Conservation (phyloP, 1,140 invertebrate genomes). For the Heliconius himera region DNA sequence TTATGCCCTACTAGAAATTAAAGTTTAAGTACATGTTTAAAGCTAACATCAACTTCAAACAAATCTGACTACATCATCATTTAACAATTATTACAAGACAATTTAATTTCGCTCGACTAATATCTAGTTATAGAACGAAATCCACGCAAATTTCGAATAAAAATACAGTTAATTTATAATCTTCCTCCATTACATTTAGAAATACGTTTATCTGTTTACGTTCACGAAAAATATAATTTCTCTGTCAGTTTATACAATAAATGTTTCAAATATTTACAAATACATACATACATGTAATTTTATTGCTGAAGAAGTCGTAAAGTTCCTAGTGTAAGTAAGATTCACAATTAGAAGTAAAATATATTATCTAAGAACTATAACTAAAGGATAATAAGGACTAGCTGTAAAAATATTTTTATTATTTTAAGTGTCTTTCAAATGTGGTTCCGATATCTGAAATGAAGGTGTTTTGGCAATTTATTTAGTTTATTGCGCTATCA, state of each 20-base stretch:
- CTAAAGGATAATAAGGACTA: slow-evolving; percentile 74
- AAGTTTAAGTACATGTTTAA: slow-evolving; percentile 70
- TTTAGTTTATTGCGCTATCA: slow-evolving; percentile 19
- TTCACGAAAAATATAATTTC: slow-evolving; percentile 79
- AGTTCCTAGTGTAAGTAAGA: slow-evolving; percentile 65
- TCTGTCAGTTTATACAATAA: slow-evolving; percentile 77
- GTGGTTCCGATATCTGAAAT: slow-evolving; percentile 24
- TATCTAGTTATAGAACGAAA: slow-evolving; percentile 41
- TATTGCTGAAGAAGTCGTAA: slow-evolving; percentile 77
- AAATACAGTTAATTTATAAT: slow-evolving; percentile 44
- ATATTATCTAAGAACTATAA: slow-evolving; percentile 71
- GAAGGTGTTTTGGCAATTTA: slow-evolving; percentile 21
- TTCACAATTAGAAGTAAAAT: slow-evolving; percentile 54
- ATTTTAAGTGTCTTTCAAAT: slow-evolving; percentile 34
- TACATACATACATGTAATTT: slow-evolving; percentile 71
- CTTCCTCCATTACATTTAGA: slow-evolving; percentile 61
- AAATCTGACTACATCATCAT: slow-evolving; percentile 47
- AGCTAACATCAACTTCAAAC: slow-evolving; percentile 68
- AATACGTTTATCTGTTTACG: slow-evolving; percentile 57
- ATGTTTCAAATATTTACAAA: slow-evolving; percentile 75
- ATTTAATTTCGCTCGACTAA: slow-evolving; percentile 38
- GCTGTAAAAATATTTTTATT: slow-evolving; percentile 71
- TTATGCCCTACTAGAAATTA: slow-evolving; percentile 58
- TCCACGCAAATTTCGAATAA: slow-evolving; percentile 44
- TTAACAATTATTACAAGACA: slow-evolving; percentile 44